Conservation (phyloP, 2,113 vertebrate genomes). For the Embiotoca jacksoni region DNA sequence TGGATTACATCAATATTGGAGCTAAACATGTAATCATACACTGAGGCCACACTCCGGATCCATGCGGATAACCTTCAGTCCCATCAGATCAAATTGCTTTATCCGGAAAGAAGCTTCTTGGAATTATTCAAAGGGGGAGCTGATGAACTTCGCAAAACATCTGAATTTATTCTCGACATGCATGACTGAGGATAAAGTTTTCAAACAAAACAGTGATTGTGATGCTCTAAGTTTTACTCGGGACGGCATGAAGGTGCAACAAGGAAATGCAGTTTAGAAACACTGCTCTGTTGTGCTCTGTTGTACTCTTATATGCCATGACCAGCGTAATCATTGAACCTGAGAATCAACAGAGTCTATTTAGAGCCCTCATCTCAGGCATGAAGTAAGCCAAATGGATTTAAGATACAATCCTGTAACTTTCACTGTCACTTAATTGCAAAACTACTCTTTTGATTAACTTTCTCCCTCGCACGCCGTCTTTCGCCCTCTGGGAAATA, state of each 20-base stretch:
- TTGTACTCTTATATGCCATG: conserved; percentile 48
- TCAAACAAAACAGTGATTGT: conserved; percentile 51
- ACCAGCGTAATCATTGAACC: conserved; percentile 58
- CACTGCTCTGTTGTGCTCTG: conserved; percentile 10
- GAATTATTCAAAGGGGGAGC: conserved; percentile 54
- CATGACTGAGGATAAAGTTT: conserved; percentile 31
- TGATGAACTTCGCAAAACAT: conserved; percentile 53
- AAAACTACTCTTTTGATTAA: conserved; percentile 77
- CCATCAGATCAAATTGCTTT: conserved; percentile 54
- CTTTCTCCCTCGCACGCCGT: conserved; percentile 35
- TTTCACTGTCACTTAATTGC: conserved; percentile 77
- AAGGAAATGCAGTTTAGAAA: conserved; percentile 53
- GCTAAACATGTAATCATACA: conserved; percentile 78
- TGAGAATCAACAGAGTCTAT: conserved; percentile 53
- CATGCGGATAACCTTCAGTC: conserved; percentile 67
- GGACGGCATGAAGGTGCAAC: conserved; percentile 19
- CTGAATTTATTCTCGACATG: conserved; percentile 51
- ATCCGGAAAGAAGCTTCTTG: conserved; percentile 18
- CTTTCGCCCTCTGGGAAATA: conserved; percentile 53
- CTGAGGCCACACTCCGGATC: conserved; percentile 52
- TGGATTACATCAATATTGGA: conserved; percentile 76
- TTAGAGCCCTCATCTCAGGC: conserved; percentile 61
- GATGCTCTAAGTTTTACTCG: conserved; percentile 7
- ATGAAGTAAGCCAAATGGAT: conserved; percentile 74
- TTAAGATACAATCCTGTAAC: conserved; percentile 74